Conservation (phyloP, 2,797 vertebrate genomes). For the Lithobates pipiens region DNA sequence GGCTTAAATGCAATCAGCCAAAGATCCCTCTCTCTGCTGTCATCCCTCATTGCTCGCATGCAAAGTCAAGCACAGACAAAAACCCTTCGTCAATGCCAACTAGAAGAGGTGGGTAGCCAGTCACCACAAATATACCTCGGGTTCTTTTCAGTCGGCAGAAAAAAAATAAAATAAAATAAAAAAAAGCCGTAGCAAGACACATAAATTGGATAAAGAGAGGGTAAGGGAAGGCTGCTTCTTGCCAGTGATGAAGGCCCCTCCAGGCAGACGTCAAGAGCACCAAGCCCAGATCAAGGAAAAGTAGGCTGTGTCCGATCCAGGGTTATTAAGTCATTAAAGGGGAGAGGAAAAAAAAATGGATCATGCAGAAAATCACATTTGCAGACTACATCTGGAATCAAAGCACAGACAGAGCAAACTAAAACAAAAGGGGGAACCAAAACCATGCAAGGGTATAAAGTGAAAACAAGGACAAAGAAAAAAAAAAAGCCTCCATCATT, state of each 20-base stretch:
- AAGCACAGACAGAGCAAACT: slow-evolving; percentile 75
- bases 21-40: slow-evolving; percentile 91
- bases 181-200: too few relatives aligned
- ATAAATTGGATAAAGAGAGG: slow-evolving; percentile 36
- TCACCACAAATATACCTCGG: slow-evolving; percentile 64
- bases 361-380: slow-evolving; percentile 86
- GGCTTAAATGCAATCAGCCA: slow-evolving; percentile 90
- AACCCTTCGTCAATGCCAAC: slow-evolving; percentile 69
- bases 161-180: too few relatives aligned
- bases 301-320: slow-evolving; percentile 63
- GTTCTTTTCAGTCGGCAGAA: slow-evolving; percentile 29
- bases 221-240: slow-evolving; percentile 6
- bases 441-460: not conserved
- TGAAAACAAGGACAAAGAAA: not conserved
- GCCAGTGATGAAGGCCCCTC: slow-evolving; percentile 62
- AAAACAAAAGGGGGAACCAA: slow-evolving; percentile 74
- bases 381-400: slow-evolving; percentile 81
- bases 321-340: not conserved
- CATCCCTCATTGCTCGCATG: slow-evolving; percentile 89
- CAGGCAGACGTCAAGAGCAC: slow-evolving; percentile 74
- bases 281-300: slow-evolving; percentile 66
- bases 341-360: slow-evolving; percentile 74
- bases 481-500: not conserved
- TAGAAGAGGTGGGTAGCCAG: slow-evolving; percentile 64
- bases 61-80: slow-evolving; percentile 81